Base-by-base conservation (phyloP, 2,113 vertebrate genomes). In the Aphyosemion australe region DNA sequence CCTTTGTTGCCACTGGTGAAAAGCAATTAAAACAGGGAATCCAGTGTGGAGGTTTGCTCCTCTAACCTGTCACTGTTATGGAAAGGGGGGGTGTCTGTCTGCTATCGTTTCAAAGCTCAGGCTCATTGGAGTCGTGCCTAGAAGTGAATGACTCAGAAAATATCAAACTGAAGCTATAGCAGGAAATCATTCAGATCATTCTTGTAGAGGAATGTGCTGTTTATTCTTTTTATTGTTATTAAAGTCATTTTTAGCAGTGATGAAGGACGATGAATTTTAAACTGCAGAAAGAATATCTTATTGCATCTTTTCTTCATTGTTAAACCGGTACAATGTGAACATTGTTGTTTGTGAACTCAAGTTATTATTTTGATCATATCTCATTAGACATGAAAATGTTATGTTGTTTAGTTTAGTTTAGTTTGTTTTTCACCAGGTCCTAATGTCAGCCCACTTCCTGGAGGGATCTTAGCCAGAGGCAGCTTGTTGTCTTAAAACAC, bases 11-110 rank as follows among this genome's bases (percentile, higher is more conserved):
- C 52, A 62, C 74, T 54, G 79, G 58, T 84, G 87, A 84, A 91
- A 92, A 91, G 88, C 90, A 93, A 92, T 93, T 93, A 91, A 90
- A 91, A 87, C 65, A 78, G 74, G 72, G 82, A 86, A 68, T 80
- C 72, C 16, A 79, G 76, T 67, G 81, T 74, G 79, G 82, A 80
- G 63, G 72, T 82, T 54, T 91, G 87, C 86, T 89, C 45, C 61
- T 74, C 84, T 77, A 89, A 90, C 74, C 77, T 87, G 86, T 85
- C 77, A 76, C 68, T 53, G 48, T 56, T 61, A 65, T 55, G 69
- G 58, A 0, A 3, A 2, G 47, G 39, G 12, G 0, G 61, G 55
- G 9, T 3, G 7, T 37, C 3, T 74, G 62, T 78, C 62, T 69
- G 34, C 68, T 81, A 61, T 87, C 60, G 70, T 39, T 56, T 79